Conservation (phyloP, 2,888 invertebrate species). For the Oxystoma pomonae region DNA sequence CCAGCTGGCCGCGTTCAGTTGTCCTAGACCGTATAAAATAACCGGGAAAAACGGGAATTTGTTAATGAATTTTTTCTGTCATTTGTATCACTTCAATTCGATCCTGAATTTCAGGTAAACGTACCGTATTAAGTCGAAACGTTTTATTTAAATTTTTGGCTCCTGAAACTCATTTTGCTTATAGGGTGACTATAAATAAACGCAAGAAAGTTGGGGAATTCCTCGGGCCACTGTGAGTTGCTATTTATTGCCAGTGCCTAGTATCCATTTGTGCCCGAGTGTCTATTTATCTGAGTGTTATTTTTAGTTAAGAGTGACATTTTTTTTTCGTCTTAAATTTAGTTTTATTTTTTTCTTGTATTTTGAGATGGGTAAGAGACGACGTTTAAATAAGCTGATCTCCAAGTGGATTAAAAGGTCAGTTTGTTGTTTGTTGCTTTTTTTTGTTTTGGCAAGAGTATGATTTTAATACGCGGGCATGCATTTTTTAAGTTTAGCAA, state of each 20-base stretch:
- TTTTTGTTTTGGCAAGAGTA: no score
- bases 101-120: background rate
- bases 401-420: slow-evolving; percentile 48
- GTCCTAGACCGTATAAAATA: background rate
- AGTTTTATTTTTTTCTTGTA: slow-evolving; percentile 2
- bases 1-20: background rate
- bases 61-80: background rate
- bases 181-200: background rate
- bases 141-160: background rate
- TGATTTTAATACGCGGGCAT: no score
- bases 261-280: slow-evolving; percentile 12
- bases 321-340: slow-evolving; percentile 14
- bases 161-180: background rate
- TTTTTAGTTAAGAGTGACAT: slow-evolving; percentile 11
- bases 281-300: slow-evolving; percentile 5
- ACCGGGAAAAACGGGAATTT: background rate
- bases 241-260: slow-evolving; percentile 1
- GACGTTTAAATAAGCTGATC: slow-evolving; percentile 44
- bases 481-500: no score
- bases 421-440: slow-evolving; percentile 12
- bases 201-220: slow-evolving; percentile 16
- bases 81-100: background rate
- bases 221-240: slow-evolving; percentile 7
- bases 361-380: slow-evolving; percentile 43
- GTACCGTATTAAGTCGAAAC: background rate